These are phyloP conservation scores for Epinotia ramella DNA, from an alignment of 2,888 invertebrate species.

Conservation along the genomic window DNA sequence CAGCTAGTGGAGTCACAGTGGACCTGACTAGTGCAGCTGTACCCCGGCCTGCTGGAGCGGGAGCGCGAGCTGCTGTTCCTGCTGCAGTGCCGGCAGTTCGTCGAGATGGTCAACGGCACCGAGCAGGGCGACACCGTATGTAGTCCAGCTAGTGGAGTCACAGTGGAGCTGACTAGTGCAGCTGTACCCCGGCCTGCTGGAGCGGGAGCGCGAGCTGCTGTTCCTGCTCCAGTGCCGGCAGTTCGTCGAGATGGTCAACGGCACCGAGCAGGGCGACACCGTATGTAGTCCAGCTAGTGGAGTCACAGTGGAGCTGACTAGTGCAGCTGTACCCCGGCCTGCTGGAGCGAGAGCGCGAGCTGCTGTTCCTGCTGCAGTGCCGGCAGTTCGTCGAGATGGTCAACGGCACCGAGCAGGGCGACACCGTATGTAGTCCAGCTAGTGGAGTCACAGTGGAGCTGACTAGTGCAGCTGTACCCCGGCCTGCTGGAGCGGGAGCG, in stretches of 20 bases:
- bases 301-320: slow-evolving; percentile 55
- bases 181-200: slow-evolving; percentile 93
- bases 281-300: slow-evolving; percentile 58
- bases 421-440: too few species aligned
- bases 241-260: slow-evolving; percentile 99
- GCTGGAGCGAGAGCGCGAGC: too few species aligned
- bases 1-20: too few species aligned
- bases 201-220: slow-evolving; percentile 94
- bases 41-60: slow-evolving; percentile 96
- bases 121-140: slow-evolving; percentile 81
- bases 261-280: slow-evolving; percentile 86
- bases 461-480: too few species aligned
- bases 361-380: too few species aligned
- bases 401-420: too few species aligned
- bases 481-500: too few species aligned
- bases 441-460: too few species aligned
- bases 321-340: too few species aligned
- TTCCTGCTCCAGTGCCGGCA: slow-evolving; percentile 99
- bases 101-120: slow-evolving; percentile 98
- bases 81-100: slow-evolving; percentile 98
- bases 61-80: slow-evolving; percentile 97
- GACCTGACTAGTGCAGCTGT: too few species aligned
- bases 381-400: too few species aligned
- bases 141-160: too few species aligned
- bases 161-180: slow-evolving; percentile 55